Evolutionary conservation across 2,888 invertebrate species (phyloP).

Genomic region (Catocala nupta): DNA sequence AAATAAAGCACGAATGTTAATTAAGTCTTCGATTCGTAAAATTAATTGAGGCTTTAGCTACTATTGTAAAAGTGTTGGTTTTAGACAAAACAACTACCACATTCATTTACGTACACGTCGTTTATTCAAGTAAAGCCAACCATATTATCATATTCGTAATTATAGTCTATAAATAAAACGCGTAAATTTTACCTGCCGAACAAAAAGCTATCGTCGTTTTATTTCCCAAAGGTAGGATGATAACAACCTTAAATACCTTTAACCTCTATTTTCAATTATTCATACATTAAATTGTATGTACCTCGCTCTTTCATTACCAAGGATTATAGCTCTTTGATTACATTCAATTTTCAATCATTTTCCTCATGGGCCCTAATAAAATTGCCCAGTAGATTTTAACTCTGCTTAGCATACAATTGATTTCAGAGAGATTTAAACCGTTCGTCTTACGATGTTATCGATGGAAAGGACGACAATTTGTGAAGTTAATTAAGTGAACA

Average conservation of each 20-base stretch:
- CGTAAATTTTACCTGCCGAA: slow-evolving; percentile 66
- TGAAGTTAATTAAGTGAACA: slow-evolving; percentile 79
- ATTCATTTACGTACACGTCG: no score
- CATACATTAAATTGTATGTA: slow-evolving; percentile 76
- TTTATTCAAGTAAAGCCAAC: background rate
- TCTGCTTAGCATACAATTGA: slow-evolving; percentile 48
- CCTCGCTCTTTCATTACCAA: slow-evolving; percentile 57
- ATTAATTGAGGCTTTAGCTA: no score
- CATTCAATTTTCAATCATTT: slow-evolving; percentile 68
- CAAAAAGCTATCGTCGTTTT: slow-evolving; percentile 69
- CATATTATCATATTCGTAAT: slow-evolving; percentile 40
- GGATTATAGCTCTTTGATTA: slow-evolving; percentile 71
- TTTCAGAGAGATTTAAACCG: slow-evolving; percentile 59
- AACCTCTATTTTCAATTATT: slow-evolving; percentile 82
- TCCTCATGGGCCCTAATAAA: slow-evolving; percentile 59
- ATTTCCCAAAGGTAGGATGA: slow-evolving; percentile 75
- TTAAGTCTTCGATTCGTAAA: no score
- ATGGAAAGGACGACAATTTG: slow-evolving; percentile 71
- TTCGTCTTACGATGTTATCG: slow-evolving; percentile 55
- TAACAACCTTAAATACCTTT: slow-evolving; percentile 79
- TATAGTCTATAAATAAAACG: slow-evolving; percentile 64
- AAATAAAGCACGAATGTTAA: no score
- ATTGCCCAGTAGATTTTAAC: slow-evolving; percentile 50
- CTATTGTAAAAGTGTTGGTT: no score
- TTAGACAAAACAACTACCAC: no score